Evolutionary conservation across 2,797 vertebrate species (phyloP), one percentile per base, ranked within the genome.

Genomic region (Anas capensis): DNA sequence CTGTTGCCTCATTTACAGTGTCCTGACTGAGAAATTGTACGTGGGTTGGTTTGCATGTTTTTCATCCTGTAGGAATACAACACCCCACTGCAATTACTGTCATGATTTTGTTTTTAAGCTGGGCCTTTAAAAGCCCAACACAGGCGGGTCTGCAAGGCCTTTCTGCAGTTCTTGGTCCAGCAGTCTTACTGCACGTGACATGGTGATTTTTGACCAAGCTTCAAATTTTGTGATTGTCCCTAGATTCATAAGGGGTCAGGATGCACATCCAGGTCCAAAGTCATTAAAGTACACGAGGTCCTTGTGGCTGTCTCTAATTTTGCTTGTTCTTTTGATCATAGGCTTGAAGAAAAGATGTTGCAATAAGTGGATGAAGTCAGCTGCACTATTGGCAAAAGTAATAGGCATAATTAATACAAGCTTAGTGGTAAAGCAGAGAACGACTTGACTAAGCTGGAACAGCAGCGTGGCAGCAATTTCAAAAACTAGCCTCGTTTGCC

Each of bases 81-180:
- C 36, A 51, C 21, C n/a, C 8, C 54, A 24, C 13, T 82, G 16
- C 34, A 9, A 26, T 15, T 21, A 40, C 27, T 58, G 6, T 42
- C 5, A 0, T 48, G 18, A 17, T 36, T 88, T 76, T 69, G 8
- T 33, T 84, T 90, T 62, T 36, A 51, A 82, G 66, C 42, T 66
- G 64, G 21, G 57, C 56, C 29, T 82, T 69, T 86, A 91, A 86
- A 91, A 86, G 33, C 24, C 21, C 12, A 46, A 6, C 29, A 70
- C 29, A 70, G 6, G 1, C 8, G 46, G 44, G 6, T 78, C 65
- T 19, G 4, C 26, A 15, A 34, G 31, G 26, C 42, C 33, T 40
- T 85, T 64, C 44, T 85, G 81, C 33, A 60, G 42, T 49, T 89
- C 23, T 31, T 33, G 10, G 16, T 70, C 33, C 64, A 82, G 16